Evolutionary conservation across 2,888 invertebrate species (phyloP).

Genomic region (Aspidiotus rigidus): DNA sequence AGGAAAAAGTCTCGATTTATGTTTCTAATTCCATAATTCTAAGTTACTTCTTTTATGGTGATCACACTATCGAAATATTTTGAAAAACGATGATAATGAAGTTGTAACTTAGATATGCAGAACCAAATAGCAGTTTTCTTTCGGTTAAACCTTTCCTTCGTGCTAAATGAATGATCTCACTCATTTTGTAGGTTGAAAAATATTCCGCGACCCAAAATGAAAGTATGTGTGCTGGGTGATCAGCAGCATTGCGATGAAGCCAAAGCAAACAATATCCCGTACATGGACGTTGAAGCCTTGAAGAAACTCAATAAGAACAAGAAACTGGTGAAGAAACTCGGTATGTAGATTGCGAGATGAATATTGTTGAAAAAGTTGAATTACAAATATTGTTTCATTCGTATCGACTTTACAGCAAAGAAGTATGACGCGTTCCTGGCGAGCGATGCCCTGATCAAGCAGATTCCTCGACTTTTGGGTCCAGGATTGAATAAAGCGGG

Average conservation of each 20-base stretch:
- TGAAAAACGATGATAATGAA: no score
- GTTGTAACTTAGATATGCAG: no score
- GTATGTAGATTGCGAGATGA: neutral
- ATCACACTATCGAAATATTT: neutral
- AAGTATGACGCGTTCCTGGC: slow-evolving; percentile 97
- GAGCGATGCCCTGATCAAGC: slow-evolving; percentile 97
- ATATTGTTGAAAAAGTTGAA: no score
- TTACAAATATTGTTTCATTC: no score
- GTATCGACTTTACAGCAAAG: slow-evolving; percentile 50
- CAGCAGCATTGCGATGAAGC: slow-evolving; percentile 99
- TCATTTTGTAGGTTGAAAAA: slow-evolving; percentile 71
- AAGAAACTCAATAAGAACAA: slow-evolving; percentile 99
- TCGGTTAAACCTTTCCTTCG: no score
- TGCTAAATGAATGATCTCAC: no score
- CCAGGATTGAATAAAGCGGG: slow-evolving; percentile 99
- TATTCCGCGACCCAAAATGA: slow-evolving; percentile 97
- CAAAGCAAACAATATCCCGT: slow-evolving; percentile 56
- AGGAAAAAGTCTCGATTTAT: neutral
- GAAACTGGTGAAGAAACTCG: slow-evolving; percentile 98
- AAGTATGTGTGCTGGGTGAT: slow-evolving; percentile 96
- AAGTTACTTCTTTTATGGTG: slow-evolving; percentile 5
- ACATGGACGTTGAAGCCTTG: slow-evolving; percentile 96
- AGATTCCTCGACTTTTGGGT: slow-evolving; percentile 95
- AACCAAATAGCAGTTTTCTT: no score
- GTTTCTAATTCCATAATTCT: no score